Evolutionary conservation across 2,113 vertebrate genomes (phyloP), one percentile per base, ranked within the genome.

Genomic region (Macroglossus sobrinus): DNA sequence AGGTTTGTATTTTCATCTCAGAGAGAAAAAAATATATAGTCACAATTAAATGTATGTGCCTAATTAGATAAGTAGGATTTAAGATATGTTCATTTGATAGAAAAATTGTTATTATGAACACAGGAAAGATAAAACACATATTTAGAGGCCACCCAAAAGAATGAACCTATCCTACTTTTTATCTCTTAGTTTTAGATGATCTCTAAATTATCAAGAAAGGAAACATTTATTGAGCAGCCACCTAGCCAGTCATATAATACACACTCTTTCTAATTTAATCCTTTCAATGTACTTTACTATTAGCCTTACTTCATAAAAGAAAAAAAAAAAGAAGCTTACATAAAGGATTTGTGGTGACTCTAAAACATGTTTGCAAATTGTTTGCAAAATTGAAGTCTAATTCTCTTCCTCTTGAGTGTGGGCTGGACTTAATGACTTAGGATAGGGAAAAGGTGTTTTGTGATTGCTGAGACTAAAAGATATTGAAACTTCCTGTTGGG

Each of bases 1-100:
- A n/a, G 43, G 30, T 94, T 88, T 94, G 71, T 92, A 93, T 92
- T 95, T 95, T 94, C 43, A 95, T 84, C 43, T 84, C 59, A 95
- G 61, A 84, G 15, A 74, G 43, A 64, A 89, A 92, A 47, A 24
- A 92, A 47, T 50, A 55, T 43, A 82, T 26, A 86, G 6, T 86
- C 47, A 75, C 33, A 21, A 93, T 66, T 88, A 90, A 93, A 79
- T 79, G 79, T n/a, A 80, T 89, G 30, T 89, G 45, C 50, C 50
- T 93, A 74, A 89, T 91, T 92, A 90, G 22, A 61, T 66, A 96
- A 82, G 18, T 59, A 57, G 79, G 16, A 24, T 90, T 88, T 96
- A 78, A 92, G 21, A 68, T 68, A 6, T 30, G 9, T 76, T 86
- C 43, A n/a, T 18, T 19, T 91, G 43, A 93, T 68, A 14, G 28